A percentile compares a stretch with the other conserved stretches of the same genome.
Evolutionary conservation across 2,113 vertebrate genomes (phyloP).

Genomic region (Collichthys lucidus): DNA sequence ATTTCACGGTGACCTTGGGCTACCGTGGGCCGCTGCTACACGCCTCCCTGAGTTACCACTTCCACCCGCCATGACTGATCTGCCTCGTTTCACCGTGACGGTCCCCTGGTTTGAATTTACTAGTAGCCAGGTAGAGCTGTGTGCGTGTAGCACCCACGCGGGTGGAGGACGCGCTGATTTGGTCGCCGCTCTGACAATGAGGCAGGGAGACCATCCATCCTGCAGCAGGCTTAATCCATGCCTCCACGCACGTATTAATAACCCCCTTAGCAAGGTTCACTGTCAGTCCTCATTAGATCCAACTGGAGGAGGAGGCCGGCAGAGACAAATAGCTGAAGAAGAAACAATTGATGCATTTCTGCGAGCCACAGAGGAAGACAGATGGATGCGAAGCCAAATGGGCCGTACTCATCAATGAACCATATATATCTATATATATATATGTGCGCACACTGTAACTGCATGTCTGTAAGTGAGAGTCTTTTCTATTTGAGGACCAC

Average conservation of each 20-base stretch:
- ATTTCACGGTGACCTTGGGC: conserved; percentile 52
- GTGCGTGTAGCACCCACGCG: not conserved
- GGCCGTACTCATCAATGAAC: not conserved
- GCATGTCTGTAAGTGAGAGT: not conserved
- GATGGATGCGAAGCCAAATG: not conserved
- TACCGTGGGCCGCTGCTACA: not conserved
- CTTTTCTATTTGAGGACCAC: not conserved
- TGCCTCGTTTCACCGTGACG: conserved; percentile 33
- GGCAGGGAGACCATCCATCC: conserved; percentile 51
- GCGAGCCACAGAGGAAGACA: conserved; percentile 7
- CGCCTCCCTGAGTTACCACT: conserved; percentile 30
- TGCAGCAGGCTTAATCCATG: conserved; percentile 52
- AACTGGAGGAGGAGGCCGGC: conserved; percentile 6
- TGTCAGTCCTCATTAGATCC: conserved; percentile 74
- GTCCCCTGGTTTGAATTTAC: conserved; percentile 36
- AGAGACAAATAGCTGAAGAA: conserved; percentile 43
- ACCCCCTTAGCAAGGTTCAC: conserved; percentile 66
- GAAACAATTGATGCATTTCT: conserved; percentile 46
- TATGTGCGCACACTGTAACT: not conserved
- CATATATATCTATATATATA: not conserved
- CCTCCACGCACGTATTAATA: conserved; percentile 74
- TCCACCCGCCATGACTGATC: conserved; percentile 36
- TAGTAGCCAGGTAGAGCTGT: conserved; percentile 5
- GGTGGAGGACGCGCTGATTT: not conserved
- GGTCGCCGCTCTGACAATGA: conserved; percentile 43